Evolutionary conservation across 2,797 vertebrate species (phyloP), one percentile per base, ranked within the genome.

Genomic region (Phoeniculus purpureus): DNA sequence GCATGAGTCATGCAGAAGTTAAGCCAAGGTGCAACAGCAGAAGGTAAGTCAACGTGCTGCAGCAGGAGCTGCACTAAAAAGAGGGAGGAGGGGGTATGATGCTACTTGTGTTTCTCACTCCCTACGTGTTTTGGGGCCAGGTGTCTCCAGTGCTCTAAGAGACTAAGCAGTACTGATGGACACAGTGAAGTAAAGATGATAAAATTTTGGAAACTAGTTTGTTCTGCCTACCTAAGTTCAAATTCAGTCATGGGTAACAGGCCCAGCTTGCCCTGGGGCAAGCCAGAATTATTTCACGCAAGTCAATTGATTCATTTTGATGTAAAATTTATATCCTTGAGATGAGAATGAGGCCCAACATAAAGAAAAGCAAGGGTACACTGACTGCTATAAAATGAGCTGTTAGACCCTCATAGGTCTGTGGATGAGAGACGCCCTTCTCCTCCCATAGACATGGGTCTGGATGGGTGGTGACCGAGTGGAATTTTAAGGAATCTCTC

Each of bases 401-500:
- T 43, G 17, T 40, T 31, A 21, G 21, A 60, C 19, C 31, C 64
- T 51, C 17, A 58, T 50, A 8, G 34, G 19, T 8, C 37, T 50
- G 48, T 43, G 56, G 60, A 12, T 32, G 27, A 55, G 34, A 60
- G 17, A 6, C 16, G 48, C 25, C 14, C 19, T 50, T 19, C 58
- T 77, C 14, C n/a, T 66, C 34, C 27, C n/a, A 1, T 5, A 29
- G 48, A 60, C 54, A 9, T 10, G 7, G 23, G 47, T 72, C 55
- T 68, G 21, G 21, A 3, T 4, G 12, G 66, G 23, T 14, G 60
- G 13, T 13, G 4, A 50, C 40, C 9, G 3, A 1, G 1, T 2
- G 1, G 29, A 21, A 64, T 58, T 71, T 51, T 71, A 34, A 54
- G 47, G 58, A 7, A 1, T 79, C 43, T 43, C 37, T 65, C 14